Conservation (phyloP, 2,888 invertebrate species). For the Hemicrepidius hirtus region DNA sequence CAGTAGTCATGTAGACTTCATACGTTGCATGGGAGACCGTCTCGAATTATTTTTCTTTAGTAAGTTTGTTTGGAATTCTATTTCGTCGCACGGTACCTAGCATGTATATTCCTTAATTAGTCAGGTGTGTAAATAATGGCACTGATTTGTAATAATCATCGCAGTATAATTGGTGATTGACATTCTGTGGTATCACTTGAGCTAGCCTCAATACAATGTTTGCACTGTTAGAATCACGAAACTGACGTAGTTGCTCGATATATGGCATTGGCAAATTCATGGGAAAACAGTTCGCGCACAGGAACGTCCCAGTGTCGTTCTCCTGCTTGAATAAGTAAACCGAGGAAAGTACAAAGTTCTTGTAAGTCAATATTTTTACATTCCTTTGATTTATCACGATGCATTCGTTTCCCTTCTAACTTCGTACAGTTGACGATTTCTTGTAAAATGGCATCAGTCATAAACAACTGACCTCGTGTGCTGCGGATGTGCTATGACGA, state of each 20-base stretch:
- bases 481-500: too few species aligned
- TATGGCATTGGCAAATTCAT: background rate
- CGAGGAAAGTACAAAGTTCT: background rate
- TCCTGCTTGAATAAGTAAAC: background rate
- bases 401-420: too few species aligned
- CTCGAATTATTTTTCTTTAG: background rate
- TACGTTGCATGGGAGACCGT: background rate
- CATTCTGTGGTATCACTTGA: constrained; percentile 49
- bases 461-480: too few species aligned
- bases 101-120: background rate
- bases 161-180: constrained; percentile 56
- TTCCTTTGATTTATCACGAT: too few species aligned
- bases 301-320: constrained; percentile 4
- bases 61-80: background rate
- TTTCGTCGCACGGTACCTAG: background rate
- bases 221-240: background rate
- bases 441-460: too few species aligned
- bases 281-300: background rate
- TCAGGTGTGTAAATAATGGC: constrained; percentile 37
- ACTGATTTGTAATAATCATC: constrained; percentile 59
- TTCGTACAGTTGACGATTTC: too few species aligned
- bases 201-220: too few species aligned
- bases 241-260: constrained; percentile 4
- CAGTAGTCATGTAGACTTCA: background rate
- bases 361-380: background rate